Percentiles rank a stretch among this genome's conserved stretches.
phyloP scores from a whole-genome alignment of 2,888 invertebrate species.

The Temnothorax ravouxi region DNA sequence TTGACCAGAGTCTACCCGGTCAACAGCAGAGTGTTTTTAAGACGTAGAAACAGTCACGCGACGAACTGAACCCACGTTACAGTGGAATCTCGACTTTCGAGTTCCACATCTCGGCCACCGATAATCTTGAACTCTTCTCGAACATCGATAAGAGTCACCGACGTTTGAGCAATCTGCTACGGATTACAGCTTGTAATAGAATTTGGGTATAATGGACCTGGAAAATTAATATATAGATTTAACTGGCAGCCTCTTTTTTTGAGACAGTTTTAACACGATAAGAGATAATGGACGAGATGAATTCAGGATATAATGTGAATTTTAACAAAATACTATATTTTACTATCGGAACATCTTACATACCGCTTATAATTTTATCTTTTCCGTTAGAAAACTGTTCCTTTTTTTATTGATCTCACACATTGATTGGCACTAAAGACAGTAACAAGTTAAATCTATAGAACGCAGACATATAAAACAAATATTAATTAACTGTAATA shows the following conservation, averaged over 20 bases:
- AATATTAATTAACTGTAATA: constrained; percentile 18
- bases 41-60: constrained; percentile 88
- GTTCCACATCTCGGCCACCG: constrained; percentile 19
- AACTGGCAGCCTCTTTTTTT: constrained; percentile 5
- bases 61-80: constrained; percentile 75
- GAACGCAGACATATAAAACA: neutral
- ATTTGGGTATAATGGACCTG: neutral
- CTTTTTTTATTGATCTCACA: constrained; percentile 67
- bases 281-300: constrained; percentile 26
- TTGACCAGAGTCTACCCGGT: constrained; percentile 89
- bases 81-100: constrained; percentile 51
- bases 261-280: neutral
- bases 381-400: constrained; percentile 4
- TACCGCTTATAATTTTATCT: constrained; percentile 15
- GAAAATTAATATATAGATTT: constrained; percentile 19
- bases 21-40: constrained; percentile 88
- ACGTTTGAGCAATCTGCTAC: constrained; percentile 10
- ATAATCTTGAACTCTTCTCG: neutral
- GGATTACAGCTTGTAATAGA: constrained; percentile 17
- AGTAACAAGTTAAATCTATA: neutral
- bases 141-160: constrained; percentile 4
- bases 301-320: constrained; percentile 26
- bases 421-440: constrained; percentile 16
- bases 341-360: neutral
- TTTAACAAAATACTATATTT: constrained; percentile 33